phyloP scores from a whole-genome alignment of 1,140 invertebrate species.

The Drosophila baimaii region DNA sequence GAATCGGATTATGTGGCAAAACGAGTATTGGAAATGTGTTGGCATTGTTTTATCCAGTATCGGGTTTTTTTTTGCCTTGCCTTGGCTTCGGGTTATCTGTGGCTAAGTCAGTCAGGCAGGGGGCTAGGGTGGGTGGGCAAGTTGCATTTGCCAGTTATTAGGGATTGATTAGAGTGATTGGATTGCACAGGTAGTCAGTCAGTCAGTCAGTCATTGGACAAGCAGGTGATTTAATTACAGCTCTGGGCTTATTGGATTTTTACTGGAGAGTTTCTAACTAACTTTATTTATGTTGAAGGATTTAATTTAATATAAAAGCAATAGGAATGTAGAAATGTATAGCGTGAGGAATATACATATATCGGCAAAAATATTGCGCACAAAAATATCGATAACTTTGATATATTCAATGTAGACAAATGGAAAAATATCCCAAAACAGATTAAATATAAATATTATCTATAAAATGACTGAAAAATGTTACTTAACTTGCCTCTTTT shows the following conservation, averaged over 20 bases:
- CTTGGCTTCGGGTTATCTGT: background rate
- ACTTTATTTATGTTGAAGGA: background rate
- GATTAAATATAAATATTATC: too few relatives aligned
- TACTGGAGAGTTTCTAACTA: background rate
- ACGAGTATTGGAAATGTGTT: slow-evolving; percentile 21
- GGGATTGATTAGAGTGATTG: slow-evolving; percentile 22
- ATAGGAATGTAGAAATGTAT: too few relatives aligned
- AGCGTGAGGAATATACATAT: too few relatives aligned
- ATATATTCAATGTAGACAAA: too few relatives aligned
- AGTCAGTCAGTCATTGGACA: background rate
- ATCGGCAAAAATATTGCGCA: too few relatives aligned
- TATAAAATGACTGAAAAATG: too few relatives aligned
- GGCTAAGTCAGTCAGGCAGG: background rate
- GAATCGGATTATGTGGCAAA: slow-evolving; percentile 34
- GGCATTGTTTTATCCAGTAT: slow-evolving; percentile 20
- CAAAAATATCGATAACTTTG: too few relatives aligned
- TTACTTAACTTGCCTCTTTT: too few relatives aligned
- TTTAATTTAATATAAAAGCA: background rate
- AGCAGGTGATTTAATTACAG: slow-evolving; percentile 17
- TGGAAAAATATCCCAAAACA: too few relatives aligned
- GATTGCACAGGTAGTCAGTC: too few relatives aligned
- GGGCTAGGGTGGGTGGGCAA: background rate
- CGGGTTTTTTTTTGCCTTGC: background rate
- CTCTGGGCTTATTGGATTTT: background rate
- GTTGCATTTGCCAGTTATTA: slow-evolving; percentile 12